These are phyloP conservation scores for Patiria pectinifera DNA, from an alignment of 53 echinoderm and acorn worm genomes.

Conservation along the genomic window DNA sequence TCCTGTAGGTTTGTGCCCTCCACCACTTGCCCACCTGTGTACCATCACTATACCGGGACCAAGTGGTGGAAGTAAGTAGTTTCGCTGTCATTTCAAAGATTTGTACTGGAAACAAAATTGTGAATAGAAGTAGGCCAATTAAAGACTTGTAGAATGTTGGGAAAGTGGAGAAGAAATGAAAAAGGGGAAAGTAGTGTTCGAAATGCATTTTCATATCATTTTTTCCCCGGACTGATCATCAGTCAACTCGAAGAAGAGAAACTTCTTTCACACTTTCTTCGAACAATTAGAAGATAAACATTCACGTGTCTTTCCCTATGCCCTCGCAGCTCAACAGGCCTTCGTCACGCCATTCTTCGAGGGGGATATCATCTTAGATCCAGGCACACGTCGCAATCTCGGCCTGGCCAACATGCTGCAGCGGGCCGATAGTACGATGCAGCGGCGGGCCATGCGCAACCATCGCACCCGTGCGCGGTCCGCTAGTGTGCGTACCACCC, in stretches of 20 bases:
- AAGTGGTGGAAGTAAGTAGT: slow-evolving; percentile 65
- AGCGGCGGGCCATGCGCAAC: background rate
- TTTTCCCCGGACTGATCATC: too few relatives aligned
- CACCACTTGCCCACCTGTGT: slow-evolving; percentile 76
- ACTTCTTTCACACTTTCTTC: too few relatives aligned
- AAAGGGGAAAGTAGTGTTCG: too few relatives aligned
- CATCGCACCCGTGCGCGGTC: background rate
- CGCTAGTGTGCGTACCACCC: slow-evolving; percentile 19
- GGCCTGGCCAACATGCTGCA: slow-evolving; percentile 59
- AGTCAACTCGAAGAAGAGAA: too few relatives aligned
- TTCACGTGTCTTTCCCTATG: background rate
- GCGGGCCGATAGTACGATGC: slow-evolving; percentile 1
- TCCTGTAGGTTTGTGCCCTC: slow-evolving; percentile 73
- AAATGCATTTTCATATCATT: too few relatives aligned
- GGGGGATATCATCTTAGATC: slow-evolving; percentile 84
- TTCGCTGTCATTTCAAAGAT: background rate
- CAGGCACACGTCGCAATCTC: slow-evolving; percentile 44
- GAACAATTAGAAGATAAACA: background rate
- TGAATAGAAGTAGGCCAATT: too few relatives aligned
- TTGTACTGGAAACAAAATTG: background rate
- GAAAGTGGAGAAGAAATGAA: too few relatives aligned
- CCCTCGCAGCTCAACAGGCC: slow-evolving; percentile 46
- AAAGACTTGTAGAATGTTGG: too few relatives aligned
- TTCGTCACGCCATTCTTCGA: slow-evolving; percentile 93
- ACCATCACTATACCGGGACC: slow-evolving; percentile 40